Percentiles rank a stretch among this genome's conserved stretches.
Evolutionary conservation across 1,140 invertebrate species (phyloP).

Genomic region (Bombus terrestris): DNA sequence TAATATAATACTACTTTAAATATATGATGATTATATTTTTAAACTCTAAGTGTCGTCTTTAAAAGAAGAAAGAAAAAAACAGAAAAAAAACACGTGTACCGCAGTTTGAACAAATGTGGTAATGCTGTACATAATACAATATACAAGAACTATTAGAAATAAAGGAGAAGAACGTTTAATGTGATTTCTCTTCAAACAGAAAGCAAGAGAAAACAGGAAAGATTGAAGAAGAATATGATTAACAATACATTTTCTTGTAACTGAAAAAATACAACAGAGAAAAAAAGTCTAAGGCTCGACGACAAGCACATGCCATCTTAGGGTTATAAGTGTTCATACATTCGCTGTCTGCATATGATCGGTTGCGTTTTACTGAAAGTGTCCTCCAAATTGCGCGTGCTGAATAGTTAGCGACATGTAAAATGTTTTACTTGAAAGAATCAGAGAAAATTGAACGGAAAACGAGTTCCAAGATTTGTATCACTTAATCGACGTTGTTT

Average conservation of each 20-base stretch:
- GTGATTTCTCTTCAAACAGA: slow-evolving; percentile 30
- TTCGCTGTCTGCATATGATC: slow-evolving; percentile 73
- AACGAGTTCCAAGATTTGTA: neutral
- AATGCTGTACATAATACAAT: slow-evolving; percentile 80
- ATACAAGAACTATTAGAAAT: slow-evolving; percentile 74
- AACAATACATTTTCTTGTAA: slow-evolving; percentile 59
- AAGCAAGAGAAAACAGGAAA: slow-evolving; percentile 35
- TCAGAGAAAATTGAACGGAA: neutral
- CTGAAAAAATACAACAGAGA: slow-evolving; percentile 35
- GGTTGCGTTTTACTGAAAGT: slow-evolving; percentile 65
- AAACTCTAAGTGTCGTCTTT: slow-evolving; percentile 83
- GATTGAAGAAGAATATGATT: slow-evolving; percentile 13
- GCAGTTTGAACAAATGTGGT: slow-evolving; percentile 65
- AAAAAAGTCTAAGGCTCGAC: slow-evolving; percentile 43
- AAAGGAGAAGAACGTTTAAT: slow-evolving; percentile 53
- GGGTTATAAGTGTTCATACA: slow-evolving; percentile 65
- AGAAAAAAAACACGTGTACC: slow-evolving; percentile 70
- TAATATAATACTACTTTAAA: slow-evolving; percentile 80
- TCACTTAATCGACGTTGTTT: neutral
- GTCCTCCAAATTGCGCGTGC: slow-evolving; percentile 18
- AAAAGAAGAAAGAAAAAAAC: slow-evolving; percentile 4
- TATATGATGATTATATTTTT: slow-evolving; percentile 83
- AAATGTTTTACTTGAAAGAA: neutral
- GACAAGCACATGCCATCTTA: slow-evolving; percentile 72
- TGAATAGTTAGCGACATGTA: slow-evolving; percentile 30